Evolutionary conservation across 2,113 vertebrate species (phyloP).

Genomic region (Varanus komodoensis): DNA sequence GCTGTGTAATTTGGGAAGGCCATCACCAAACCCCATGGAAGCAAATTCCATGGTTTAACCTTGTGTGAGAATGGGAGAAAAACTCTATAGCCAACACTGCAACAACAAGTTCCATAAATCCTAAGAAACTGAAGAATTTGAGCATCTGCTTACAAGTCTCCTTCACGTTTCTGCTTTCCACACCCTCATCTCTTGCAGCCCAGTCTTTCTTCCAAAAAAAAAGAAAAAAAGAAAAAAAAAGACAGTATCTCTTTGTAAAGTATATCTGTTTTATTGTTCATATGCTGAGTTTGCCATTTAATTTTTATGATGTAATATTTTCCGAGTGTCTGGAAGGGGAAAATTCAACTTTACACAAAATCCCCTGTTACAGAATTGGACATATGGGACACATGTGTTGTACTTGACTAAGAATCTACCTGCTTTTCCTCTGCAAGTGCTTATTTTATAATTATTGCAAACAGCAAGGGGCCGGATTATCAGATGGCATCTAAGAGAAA

Average conservation of each 20-base stretch:
- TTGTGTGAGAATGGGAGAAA: no score
- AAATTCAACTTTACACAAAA: constrained; percentile 43
- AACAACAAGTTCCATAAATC: not conserved
- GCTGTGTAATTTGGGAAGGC: no score
- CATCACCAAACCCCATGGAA: not conserved
- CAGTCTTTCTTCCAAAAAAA: not conserved
- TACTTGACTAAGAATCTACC: constrained; percentile 36
- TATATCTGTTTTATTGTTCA: constrained; percentile 1
- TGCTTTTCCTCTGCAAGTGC: constrained; percentile 26
- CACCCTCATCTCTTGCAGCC: not conserved
- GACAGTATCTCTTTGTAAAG: not conserved
- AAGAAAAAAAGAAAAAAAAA: no score
- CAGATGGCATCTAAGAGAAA: not conserved
- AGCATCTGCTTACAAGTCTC: not conserved
- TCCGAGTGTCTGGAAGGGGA: constrained; percentile 36
- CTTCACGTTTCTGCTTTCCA: not conserved
- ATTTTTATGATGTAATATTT: constrained; percentile 59
- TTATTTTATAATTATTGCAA: constrained; percentile 52
- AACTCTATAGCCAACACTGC: not conserved
- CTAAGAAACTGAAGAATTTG: not conserved
- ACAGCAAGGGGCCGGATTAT: constrained; percentile 18
- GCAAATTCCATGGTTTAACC: not conserved
- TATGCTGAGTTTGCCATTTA: constrained; percentile 49
- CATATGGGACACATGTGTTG: constrained; percentile 55
- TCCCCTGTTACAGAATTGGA: constrained; percentile 11